Percentiles rank a stretch among this genome's conserved stretches.
These are phyloP conservation scores for Zaprionus vittiger DNA, from an alignment of 1,140 invertebrate species.

Conservation along the genomic window DNA sequence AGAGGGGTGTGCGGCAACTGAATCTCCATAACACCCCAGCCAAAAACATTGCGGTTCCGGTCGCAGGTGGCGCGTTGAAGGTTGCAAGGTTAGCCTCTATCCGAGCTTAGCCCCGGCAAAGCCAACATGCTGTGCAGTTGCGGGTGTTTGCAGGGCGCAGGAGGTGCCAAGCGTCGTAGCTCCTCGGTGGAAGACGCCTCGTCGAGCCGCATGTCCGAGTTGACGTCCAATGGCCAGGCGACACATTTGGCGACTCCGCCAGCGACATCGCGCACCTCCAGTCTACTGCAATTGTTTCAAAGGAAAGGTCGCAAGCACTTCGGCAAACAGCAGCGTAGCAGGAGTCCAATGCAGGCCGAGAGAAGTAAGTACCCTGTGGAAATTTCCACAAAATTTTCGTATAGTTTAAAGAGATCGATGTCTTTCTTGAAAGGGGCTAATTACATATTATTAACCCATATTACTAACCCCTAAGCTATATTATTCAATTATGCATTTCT, in stretches of 20 bases:
- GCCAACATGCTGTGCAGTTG: constrained; percentile 79
- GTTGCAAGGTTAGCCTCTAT: constrained; percentile 27
- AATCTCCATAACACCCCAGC: constrained; percentile 25
- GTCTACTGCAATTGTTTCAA: constrained; percentile 85
- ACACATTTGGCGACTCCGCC: constrained; percentile 45
- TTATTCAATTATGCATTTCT: too few relatives aligned
- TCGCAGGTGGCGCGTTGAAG: constrained; percentile 7
- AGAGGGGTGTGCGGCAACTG: not conserved
- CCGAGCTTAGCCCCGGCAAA: constrained; percentile 26
- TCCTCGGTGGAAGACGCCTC: constrained; percentile 86
- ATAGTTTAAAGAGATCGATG: too few relatives aligned
- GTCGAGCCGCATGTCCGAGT: constrained; percentile 86
- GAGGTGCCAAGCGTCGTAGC: constrained; percentile 75
- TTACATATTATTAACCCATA: too few relatives aligned
- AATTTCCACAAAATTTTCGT: not conserved
- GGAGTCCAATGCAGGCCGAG: constrained; percentile 89
- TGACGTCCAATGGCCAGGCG: constrained; percentile 70
- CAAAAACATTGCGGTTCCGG: not conserved
- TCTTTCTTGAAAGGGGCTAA: not conserved
- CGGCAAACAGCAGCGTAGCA: constrained; percentile 86
- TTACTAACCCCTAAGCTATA: too few relatives aligned
- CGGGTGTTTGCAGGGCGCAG: constrained; percentile 75
- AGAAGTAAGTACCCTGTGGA: constrained; percentile 86
- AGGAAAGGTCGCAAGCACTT: constrained; percentile 85
- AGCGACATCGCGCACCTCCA: constrained; percentile 72